phyloP scores from a whole-genome alignment of 2,113 vertebrate genomes.

The Azemiops feae region DNA sequence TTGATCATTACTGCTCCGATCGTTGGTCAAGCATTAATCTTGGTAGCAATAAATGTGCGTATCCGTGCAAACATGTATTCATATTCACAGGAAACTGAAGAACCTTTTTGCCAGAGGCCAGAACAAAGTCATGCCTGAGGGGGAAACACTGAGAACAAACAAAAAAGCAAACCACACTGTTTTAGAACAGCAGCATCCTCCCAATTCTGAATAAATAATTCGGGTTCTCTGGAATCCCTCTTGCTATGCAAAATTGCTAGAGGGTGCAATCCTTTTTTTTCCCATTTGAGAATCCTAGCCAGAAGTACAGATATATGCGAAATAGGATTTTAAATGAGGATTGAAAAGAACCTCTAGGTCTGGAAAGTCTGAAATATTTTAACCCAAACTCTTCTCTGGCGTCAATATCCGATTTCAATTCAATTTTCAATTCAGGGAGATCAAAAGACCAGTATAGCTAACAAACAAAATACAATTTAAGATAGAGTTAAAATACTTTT shows the following conservation, averaged over 20 bases:
- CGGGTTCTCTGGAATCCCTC: neutral
- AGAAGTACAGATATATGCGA: no score
- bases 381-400: neutral
- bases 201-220: neutral
- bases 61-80: no score
- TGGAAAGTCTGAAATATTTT: neutral
- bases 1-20: no score
- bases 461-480: no score
- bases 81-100: no score
- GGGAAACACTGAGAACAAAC: neutral
- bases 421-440: no score
- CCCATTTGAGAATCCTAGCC: neutral
- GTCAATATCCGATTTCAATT: neutral
- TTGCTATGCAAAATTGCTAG: neutral
- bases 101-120: no score
- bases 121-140: neutral
- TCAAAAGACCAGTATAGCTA: no score
- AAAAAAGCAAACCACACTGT: neutral
- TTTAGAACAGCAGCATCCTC: no score
- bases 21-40: no score
- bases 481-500: no score
- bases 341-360: neutral
- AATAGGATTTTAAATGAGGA: neutral
- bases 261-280: neutral
- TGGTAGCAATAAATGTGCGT: no score